phyloP scores from a whole-genome alignment of 2,888 invertebrate genomes.

The Leuctra nigra region DNA sequence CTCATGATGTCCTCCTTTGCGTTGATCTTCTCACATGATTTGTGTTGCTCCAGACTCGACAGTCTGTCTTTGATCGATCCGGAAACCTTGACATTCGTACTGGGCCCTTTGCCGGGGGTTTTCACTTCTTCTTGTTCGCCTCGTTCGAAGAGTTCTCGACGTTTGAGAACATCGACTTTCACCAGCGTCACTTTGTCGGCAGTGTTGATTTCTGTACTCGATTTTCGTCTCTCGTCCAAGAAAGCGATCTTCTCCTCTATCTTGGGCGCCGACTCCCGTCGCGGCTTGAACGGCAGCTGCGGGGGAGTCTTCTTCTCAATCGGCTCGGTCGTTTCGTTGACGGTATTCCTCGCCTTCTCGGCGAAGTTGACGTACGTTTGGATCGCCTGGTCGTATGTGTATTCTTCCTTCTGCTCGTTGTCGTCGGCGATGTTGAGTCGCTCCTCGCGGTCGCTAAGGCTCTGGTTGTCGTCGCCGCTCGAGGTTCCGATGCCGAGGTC shows the following conservation, averaged over 20 bases:
- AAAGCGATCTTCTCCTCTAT: conserved; percentile 57
- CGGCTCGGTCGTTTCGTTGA: conserved; percentile 38
- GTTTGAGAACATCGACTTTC: conserved; percentile 73
- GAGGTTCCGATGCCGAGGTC: conserved; percentile 62
- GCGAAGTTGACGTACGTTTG: conserved; percentile 69
- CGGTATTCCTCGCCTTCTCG: conserved; percentile 49
- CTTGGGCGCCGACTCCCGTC: conserved; percentile 43
- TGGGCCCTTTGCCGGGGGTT: conserved; percentile 39
- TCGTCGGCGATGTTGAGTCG: conserved; percentile 40
- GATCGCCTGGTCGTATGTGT: conserved; percentile 82
- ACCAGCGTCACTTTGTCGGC: conserved; percentile 52
- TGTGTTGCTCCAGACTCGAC: conserved; percentile 27
- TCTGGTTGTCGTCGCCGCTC: conserved; percentile 33
- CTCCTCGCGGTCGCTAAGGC: conserved; percentile 31
- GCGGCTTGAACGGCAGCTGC: conserved; percentile 31
- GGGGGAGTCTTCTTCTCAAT: conserved; percentile 29
- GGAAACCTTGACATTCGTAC: conserved; percentile 54
- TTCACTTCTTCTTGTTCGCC: conserved; percentile 10
- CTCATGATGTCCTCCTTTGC: conserved; percentile 15
- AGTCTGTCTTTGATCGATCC: conserved; percentile 35
- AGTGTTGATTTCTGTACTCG: conserved; percentile 41
- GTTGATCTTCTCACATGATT: conserved; percentile 19
- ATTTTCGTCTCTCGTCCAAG: conserved; percentile 44
- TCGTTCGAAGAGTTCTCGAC: conserved; percentile 76
- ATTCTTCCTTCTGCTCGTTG: conserved; percentile 50